Base-by-base conservation (phyloP, 2,888 invertebrate species). In the Cacoxenus indagator region DNA sequence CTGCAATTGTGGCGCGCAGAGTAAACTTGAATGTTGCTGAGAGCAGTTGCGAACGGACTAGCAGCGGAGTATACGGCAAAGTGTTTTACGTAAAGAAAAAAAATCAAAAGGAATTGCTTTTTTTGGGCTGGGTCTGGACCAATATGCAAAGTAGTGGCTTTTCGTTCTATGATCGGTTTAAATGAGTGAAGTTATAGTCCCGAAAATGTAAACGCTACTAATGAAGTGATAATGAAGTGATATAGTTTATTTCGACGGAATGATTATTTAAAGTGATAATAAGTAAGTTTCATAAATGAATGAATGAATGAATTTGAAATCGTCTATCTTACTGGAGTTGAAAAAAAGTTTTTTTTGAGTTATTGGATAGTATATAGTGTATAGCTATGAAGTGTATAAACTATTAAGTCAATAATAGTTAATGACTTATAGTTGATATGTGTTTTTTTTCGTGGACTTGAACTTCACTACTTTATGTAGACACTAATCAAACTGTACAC, bases 381-480 rank as follows among this genome's bases (percentile, higher is more conserved):
- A n/a, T n/a, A n/a, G n/a, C n/a, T n/a, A n/a, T n/a, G n/a, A n/a
- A n/a, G n/a, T n/a, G n/a, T n/a, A n/a, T n/a, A n/a, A n/a, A n/a
- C n/a, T n/a, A n/a, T n/a, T n/a, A n/a, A n/a, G n/a, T 22, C 51
- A 51, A 17, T 22, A 19, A 6, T 19, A 51, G 2, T 1, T 14
- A 5, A 3, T 22, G 17, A 22, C 11, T 22, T 51, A 8, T 22
- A 51, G 0, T 51, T 14, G 17, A 51, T 4, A 51, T 19, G 9
- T 37, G 14, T 37, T 11, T 51, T 51, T 51, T 14, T 22, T 59
- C 78, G 75, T 78, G 82, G 75, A 74, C 82, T 82, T 82, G 81
- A 82, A 79, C 81, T 82, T 79, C 78, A 80, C 69, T 61, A 17
- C 3, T 22, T 64, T 70, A 48, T 70, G 76, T 79, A 75, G 73